Evolutionary conservation across 2,113 vertebrate genomes (phyloP), one percentile per base, ranked within the genome.

Genomic region (Microcebus murinus): DNA sequence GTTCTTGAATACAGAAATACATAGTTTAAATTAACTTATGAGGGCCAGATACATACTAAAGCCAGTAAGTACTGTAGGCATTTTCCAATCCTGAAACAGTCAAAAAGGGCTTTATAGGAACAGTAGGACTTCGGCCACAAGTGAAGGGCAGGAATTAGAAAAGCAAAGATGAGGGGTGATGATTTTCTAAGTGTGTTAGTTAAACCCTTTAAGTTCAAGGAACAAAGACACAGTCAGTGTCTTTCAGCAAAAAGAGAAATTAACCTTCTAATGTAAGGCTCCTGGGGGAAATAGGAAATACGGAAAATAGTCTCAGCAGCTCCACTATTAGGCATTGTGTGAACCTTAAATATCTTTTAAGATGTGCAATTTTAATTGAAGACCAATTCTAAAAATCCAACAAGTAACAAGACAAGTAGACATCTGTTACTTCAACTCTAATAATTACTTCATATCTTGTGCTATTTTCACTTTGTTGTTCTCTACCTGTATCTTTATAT

Each of bases 1-100:
- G 1, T 82, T 96, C 50, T 86, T 74, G 81, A 92, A 42, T 86
- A n/a, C 25, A 59, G 82, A 91, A 97, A 76, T 86, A 96, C 73
- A 63, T 86, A 79, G 73, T 91, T 96, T 61, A 52, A 80, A 90
- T 90, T 86, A 93, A 83, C 13, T 65, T 11, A 63, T 87, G 45
- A 90, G 23, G 11, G 9, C 1, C 27, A 67, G n/a, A 90, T 42
- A 55, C 21, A 36, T 17, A 65, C 29, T 42, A 84, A 89, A 92
- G 6, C 25, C 39, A 74, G 1, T 74, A 87, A 95, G 20, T 80
- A 8, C 23, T 80, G 55, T 42, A 74, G 42, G 50, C 10, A 82
- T 87, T 79, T 86, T 81, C 52, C 36, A 95, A 63, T 52, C 11
- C n/a, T 73, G 25, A 96, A 45, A 20, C 23, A 76, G 31, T 80